Evolutionary conservation across 2,113 vertebrate genomes (phyloP), one percentile per base, ranked within the genome.

Genomic region (Hippocampus comes): DNA sequence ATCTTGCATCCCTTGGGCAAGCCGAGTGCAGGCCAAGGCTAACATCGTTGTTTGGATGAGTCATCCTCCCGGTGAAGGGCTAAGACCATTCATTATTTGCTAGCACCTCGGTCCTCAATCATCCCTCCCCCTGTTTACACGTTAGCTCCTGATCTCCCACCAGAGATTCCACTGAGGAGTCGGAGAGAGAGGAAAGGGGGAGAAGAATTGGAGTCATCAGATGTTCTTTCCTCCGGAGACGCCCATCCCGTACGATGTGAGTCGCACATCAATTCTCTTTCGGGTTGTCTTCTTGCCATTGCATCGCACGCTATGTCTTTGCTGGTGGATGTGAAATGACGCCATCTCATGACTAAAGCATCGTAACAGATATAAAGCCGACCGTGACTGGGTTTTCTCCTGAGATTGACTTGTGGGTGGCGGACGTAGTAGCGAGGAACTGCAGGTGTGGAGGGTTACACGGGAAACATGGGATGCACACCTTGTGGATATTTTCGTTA

Each of bases 11-110:
- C 76, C 53, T 14, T 68, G 51, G 68, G 65, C 56, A 76, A 81
- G 71, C 67, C 48, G 43, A 64, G 49, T 18, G 72, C 41, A 42
- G 69, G 66, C 65, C 80, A 60, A 34, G 34, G 56, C 63, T 69
- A 55, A 72, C 75, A 49, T 82, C 53, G 68, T 68, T 61, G 77
- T 76, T 74, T 67, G 68, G 76, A 67, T 49, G 23, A 68, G 66
- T 80, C 53, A 20, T 83, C 68, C 71, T 82, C 74, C 75, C 64
- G 14, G 60, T 69, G 73, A 78, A 71, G 71, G 81, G 73, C 79
- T 68, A 61, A 71, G 73, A 72, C 72, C 59, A 61, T 34, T 61
- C 30, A 61, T 61, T 34, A 61, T 61, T 61, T 20, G 14, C 59
- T 6, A 61, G 27, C 59, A 15, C 23, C 57, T 59, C 57, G 5